Evolutionary conservation across 2,113 vertebrate genomes (phyloP), one percentile per base, ranked within the genome.

Genomic region (Petroica traversi): DNA sequence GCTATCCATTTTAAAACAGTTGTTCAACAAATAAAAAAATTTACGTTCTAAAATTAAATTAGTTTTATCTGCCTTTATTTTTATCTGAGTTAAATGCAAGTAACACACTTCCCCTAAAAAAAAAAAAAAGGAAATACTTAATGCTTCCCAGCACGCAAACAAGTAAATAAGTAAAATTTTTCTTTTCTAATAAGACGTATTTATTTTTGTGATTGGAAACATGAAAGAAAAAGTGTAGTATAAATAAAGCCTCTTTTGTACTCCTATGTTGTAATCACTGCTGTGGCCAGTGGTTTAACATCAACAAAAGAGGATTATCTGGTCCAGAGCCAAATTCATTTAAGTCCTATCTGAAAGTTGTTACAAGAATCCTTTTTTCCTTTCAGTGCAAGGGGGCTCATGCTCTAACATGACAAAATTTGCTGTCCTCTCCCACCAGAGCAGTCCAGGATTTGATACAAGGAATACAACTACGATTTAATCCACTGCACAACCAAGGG

Each of bases 1-100:
- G 83, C 69, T 87, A 81, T 87, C 80, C 93, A 94, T 96, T 97
- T 86, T 77, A 94, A 96, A 97, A 97, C 95, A 83, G 45, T 87
- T 87, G 76, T 91, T 95, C 75, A 91, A 90, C 73, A 55, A 97
- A 81, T 92, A 81, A 88, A 88, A 92, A 73, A 81, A 71, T 74
- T 6, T 40, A 67, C 4, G 46, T 55, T 73, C 75, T 85, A 94
- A 97, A 97, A 96, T 95, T 89, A 93, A 95, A 88, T 97, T 74
- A 96, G 61, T 93, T 96, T 94, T 83, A 95, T 94, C 85, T 86
- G 73, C 58, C 74, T 93, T 96, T 89, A 85, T 72, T 96, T 96
- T 94, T 85, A 94, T 75, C 80, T 5, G 29, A 97, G 57, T 74
- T 64, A 96, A 96, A 93, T 58, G 68, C 74, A 89, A 93, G 34